These are phyloP conservation scores for Melanchra persicariae DNA, from an alignment of 2,888 invertebrate species.

Conservation along the genomic window DNA sequence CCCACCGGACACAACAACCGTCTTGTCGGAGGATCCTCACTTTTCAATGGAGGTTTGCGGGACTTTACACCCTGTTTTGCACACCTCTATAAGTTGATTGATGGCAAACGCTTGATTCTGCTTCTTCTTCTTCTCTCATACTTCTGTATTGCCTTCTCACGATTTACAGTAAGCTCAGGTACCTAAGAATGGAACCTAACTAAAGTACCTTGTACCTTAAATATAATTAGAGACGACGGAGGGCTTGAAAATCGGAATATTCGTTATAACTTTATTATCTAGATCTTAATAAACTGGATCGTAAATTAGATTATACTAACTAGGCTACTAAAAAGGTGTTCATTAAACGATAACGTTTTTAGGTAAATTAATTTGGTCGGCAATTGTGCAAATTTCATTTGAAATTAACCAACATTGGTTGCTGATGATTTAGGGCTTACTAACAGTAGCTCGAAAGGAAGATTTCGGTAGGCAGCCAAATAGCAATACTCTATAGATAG, in stretches of 20 bases:
- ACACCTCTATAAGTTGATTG: too few relatives aligned
- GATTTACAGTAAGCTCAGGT: not conserved
- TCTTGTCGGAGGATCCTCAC: too few relatives aligned
- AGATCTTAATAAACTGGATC: conserved; percentile 32
- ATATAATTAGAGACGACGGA: conserved; percentile 20
- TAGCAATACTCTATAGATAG: too few relatives aligned
- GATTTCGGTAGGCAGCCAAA: too few relatives aligned
- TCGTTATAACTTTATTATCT: conserved; percentile 28
- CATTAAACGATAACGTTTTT: conserved; percentile 12
- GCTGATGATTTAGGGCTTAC: too few relatives aligned
- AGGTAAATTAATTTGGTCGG: not conserved
- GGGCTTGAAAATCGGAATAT: conserved; percentile 24
- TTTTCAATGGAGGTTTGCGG: too few relatives aligned
- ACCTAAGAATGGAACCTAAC: not conserved
- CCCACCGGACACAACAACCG: too few relatives aligned
- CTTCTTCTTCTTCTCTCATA: too few relatives aligned
- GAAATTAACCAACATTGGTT: too few relatives aligned
- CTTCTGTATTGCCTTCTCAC: not conserved
- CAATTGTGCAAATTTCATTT: not conserved
- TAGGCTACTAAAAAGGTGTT: conserved; percentile 27
- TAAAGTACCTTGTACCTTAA: not conserved
- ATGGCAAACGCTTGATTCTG: too few relatives aligned
- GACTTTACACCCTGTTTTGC: too few relatives aligned
- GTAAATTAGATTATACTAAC: conserved; percentile 32
- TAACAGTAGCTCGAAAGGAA: too few relatives aligned